These are phyloP conservation scores for Rynchops niger DNA, from an alignment of 2,113 vertebrate species.

Conservation along the genomic window DNA sequence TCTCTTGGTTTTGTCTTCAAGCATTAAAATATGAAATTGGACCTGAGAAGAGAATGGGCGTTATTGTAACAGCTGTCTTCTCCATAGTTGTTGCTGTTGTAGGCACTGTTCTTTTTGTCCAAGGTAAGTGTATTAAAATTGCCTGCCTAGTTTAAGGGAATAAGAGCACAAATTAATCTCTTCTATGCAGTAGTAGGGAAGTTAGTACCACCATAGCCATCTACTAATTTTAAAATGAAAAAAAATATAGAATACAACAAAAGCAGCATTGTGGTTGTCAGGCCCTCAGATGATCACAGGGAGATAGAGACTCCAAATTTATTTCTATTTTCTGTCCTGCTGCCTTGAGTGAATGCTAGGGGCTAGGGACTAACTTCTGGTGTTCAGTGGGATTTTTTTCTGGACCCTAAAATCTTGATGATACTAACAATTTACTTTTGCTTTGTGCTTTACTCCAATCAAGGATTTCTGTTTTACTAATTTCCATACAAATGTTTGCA, in stretches of 20 bases:
- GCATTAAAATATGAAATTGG: conserved; percentile 64
- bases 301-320: not conserved
- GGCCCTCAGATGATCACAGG: not conserved
- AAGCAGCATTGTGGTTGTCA: not conserved
- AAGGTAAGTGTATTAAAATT: conserved; percentile 61
- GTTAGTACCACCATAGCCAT: not conserved
- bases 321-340: not conserved
- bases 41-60: conserved; percentile 27
- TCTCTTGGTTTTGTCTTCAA: conserved; percentile 56
- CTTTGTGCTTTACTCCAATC: not conserved
- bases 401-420: not conserved
- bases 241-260: not conserved
- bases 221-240: not conserved
- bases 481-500: conserved; percentile 40
- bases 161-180: not conserved
- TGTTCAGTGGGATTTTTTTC: not conserved
- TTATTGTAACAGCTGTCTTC: conserved; percentile 31
- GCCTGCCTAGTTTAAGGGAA: not conserved
- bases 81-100: conserved; percentile 8
- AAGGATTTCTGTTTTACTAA: not conserved
- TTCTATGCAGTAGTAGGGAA: not conserved
- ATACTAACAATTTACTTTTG: not conserved
- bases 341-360: not conserved
- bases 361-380: not conserved
- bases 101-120: conserved; percentile 67